phyloP scores from a whole-genome alignment of 2,113 vertebrate species.

The Hipposideros armiger region DNA sequence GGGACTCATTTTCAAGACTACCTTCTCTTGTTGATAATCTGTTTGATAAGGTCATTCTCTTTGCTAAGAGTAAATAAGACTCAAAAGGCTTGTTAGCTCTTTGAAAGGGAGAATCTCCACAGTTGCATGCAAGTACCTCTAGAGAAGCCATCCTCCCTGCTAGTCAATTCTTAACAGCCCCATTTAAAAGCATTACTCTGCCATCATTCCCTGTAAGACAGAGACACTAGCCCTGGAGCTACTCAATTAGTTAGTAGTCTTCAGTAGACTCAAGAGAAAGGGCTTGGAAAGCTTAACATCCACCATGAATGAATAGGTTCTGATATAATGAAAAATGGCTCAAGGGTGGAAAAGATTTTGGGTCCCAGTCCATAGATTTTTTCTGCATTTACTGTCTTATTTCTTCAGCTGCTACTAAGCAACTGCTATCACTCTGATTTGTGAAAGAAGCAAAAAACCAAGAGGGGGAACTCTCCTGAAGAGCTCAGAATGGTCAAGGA shows the following conservation, averaged over 20 bases:
- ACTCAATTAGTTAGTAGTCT: not conserved
- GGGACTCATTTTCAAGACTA: not conserved
- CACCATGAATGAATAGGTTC: not conserved
- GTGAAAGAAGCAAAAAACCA: constrained; percentile 22
- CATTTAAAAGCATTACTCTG: constrained; percentile 15
- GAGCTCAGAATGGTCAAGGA: not conserved
- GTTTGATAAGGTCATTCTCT: constrained; percentile 53
- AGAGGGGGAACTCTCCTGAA: not conserved
- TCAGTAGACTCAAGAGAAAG: constrained; percentile 25
- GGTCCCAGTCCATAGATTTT: not conserved
- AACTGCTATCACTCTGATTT: not conserved
- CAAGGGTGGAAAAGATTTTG: not conserved
- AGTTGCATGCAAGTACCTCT: not conserved
- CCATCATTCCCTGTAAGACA: constrained; percentile 23
- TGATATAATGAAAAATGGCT: constrained; percentile 15
- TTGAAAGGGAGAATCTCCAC: constrained; percentile 17
- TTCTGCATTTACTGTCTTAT: not conserved
- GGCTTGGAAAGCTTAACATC: not conserved
- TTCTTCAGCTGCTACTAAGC: not conserved
- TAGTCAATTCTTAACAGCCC: not conserved
- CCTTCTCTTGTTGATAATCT: not conserved
- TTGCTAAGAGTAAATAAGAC: not conserved
- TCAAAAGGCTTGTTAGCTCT: constrained; percentile 18
- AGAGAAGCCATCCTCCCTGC: not conserved
- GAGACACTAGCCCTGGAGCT: not conserved